phyloP scores from a whole-genome alignment of 2,888 invertebrate species.

The Plebejus melissa region DNA sequence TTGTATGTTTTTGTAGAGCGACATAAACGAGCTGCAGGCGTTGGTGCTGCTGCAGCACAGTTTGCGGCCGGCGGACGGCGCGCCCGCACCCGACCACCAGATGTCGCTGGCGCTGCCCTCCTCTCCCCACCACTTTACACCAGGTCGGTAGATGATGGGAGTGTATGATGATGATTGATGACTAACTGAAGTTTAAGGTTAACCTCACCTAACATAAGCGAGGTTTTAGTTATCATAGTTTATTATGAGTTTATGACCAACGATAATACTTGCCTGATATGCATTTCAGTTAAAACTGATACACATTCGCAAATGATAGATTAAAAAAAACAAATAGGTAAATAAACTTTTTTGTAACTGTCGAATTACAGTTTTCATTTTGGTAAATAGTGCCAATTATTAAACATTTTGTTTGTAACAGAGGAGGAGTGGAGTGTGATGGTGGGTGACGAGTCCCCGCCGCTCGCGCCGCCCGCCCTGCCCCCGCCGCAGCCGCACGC shows the following conservation, averaged over 20 bases:
- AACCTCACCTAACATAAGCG: too few species aligned
- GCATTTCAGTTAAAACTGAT: too few species aligned
- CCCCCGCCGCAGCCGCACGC: slow-evolving; percentile 42
- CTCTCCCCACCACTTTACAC: neutral
- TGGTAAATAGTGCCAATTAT: too few species aligned
- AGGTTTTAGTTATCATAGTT: too few species aligned
- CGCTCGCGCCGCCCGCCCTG: slow-evolving; percentile 42
- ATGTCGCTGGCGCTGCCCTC: slow-evolving; percentile 46
- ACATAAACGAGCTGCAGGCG: slow-evolving; percentile 49
- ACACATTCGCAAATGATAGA: too few species aligned
- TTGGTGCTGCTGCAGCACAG: slow-evolving; percentile 53
- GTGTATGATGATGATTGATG: too few species aligned
- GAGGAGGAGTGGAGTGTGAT: slow-evolving; percentile 46
- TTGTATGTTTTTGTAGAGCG: slow-evolving; percentile 30
- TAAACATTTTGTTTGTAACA: neutral
- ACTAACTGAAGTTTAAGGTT: neutral
- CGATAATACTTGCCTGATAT: too few species aligned
- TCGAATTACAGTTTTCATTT: too few species aligned
- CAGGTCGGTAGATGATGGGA: neutral
- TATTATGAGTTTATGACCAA: too few species aligned
- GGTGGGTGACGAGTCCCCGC: slow-evolving; percentile 48
- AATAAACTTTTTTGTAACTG: too few species aligned
- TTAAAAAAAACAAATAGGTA: too few species aligned
- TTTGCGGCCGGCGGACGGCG: slow-evolving; percentile 45
- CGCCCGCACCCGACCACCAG: slow-evolving; percentile 38